Evolutionary conservation across 2,888 invertebrate species (phyloP), one percentile per base, ranked within the genome.

Genomic region (Crematogaster levior): DNA sequence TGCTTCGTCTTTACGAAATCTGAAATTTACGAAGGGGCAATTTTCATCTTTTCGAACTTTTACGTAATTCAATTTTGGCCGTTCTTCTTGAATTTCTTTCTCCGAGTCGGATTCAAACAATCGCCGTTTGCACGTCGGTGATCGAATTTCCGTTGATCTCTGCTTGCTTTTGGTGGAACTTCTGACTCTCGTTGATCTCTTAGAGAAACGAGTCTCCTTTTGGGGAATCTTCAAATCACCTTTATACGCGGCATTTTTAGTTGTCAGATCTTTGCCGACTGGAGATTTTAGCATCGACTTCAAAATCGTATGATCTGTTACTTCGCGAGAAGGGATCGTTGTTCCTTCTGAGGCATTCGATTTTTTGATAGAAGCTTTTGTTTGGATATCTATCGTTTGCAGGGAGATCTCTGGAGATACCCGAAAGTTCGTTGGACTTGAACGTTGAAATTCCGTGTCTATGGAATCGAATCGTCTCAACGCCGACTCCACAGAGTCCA

Each of bases 401-500:
- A 80, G n/a, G n/a, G 73, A 80, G 9, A 80, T 74, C 37, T 58
- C 58, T 6, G 80, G 18, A 21, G 46, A 58, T 7, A 48, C 6
- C 43, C 18, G 83, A 6, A 34, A 65, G 48, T 18, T 83, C 82
- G 24, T 61, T 70, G 18, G 24, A 48, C 21, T n/a, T 34, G 30
- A n/a, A 51, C 12, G 53, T 56, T 70, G 56, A 15, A 21, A 86
- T 43, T 90, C 91, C 10, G 83, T 86, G 60, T 85, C 90, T 85
- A 92, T 92, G 15, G 90, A 90, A 53, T 92, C 92, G 85, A 92
- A 92, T 24, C 90, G 90, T 40, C 72, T 86, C 18, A 92, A 84
- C 12, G 92, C 92, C 58, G 93, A 92, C 81, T 93, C 93, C 30
- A 77, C 53, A 1, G 77, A 93, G 80, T 91, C 91, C 15, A 91